Percentiles rank a stretch among this genome's conserved stretches.
phyloP scores from a whole-genome alignment of 2,797 vertebrate genomes.

The Darevskia nairensis region DNA sequence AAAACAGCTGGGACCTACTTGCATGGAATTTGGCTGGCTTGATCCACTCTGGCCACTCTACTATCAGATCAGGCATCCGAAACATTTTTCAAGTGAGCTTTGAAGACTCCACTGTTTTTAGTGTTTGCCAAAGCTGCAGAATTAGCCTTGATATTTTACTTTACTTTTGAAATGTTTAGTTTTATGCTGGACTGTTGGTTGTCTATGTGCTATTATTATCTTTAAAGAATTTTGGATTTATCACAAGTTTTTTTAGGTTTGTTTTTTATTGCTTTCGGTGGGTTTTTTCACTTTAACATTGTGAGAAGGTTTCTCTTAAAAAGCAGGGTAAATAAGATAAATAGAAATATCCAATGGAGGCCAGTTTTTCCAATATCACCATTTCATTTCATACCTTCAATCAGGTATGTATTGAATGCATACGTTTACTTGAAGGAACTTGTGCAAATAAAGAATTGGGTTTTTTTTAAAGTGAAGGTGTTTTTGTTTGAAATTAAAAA shows the following conservation, averaged over 20 bases:
- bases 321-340: not conserved
- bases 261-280: too few species aligned
- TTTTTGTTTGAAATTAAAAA: not conserved
- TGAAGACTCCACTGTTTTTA: not conserved
- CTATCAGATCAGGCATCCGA: not conserved
- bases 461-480: not conserved
- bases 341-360: not conserved
- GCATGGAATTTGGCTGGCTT: too few species aligned
- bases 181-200: not conserved
- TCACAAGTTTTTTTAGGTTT: not conserved
- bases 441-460: not conserved
- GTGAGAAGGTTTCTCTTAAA: not conserved
- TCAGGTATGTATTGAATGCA: not conserved
- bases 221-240: not conserved
- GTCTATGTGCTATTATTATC: not conserved
- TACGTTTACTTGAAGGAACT: not conserved
- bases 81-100: not conserved
- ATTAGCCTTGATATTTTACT: not conserved
- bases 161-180: not conserved
- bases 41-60: too few species aligned
- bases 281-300: too few species aligned
- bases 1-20: too few species aligned
- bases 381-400: not conserved
- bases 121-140: not conserved
- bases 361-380: not conserved